Evolutionary conservation across 1,140 invertebrate species (phyloP).

Genomic region (Oppia nitens): DNA sequence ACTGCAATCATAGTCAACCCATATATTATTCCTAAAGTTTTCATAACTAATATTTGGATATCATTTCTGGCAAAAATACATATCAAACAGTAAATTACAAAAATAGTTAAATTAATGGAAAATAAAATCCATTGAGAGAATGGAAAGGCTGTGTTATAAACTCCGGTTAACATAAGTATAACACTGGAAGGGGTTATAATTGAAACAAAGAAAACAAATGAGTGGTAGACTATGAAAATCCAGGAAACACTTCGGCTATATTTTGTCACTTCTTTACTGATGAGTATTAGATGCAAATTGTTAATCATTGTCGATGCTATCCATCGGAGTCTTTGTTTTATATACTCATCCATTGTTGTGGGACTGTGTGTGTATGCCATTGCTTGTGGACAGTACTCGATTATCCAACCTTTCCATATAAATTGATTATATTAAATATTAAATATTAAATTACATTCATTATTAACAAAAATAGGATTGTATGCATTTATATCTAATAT

Average conservation of each 20-base stretch:
- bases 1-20: neutral
- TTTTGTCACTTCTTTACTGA: neutral
- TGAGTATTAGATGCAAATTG: neutral
- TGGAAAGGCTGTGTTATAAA: neutral
- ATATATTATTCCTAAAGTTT: neutral
- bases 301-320: neutral
- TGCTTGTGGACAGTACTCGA: neutral
- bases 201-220: neutral
- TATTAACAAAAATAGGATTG: too few relatives aligned
- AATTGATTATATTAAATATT: too few relatives aligned
- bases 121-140: neutral
- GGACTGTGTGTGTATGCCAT: neutral
- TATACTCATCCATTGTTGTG: neutral
- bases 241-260: neutral
- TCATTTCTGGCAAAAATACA: neutral
- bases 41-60: neutral
- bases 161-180: neutral
- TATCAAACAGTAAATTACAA: neutral
- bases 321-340: neutral
- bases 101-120: neutral
- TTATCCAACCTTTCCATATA: neutral
- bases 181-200: neutral
- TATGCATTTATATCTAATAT: too few relatives aligned
- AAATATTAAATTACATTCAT: too few relatives aligned
- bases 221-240: neutral